Base-by-base conservation (phyloP, 2,888 invertebrate genomes). In the Drosophila histrio region DNA sequence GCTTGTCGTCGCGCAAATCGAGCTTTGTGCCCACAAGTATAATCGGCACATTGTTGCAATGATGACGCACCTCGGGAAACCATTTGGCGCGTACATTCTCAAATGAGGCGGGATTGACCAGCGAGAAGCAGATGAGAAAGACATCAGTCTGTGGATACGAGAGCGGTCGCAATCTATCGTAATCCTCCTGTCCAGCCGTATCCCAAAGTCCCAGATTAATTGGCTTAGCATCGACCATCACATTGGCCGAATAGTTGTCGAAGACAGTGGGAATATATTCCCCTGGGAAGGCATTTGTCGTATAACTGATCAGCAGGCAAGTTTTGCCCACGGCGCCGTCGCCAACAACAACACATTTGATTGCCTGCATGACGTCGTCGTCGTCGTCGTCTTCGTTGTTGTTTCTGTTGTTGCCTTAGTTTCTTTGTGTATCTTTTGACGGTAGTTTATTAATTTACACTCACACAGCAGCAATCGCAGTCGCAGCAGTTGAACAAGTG, bases 301-400 rank as follows among this genome's bases (percentile, higher is more conserved):
- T 91, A 56, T 91, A 91, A 77, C 91, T 91, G 84, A 91, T 91
- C 71, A 91, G 80, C 50, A 91, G 89, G 71, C 91, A 91, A 39
- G 91, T 91, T 72, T 91, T 91, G 79, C 91, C 91, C 47, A 91
- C 91, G 69, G 91, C 91, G 79, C 91, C 91, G 73, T 91, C 91
- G 77, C 91, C 91, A 74, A 91, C 91, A 66, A 91, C 91, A 67
- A 91, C 91, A 76, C 91, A 91, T 69, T 91, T 91, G 77, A 91
- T 91, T 38, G 91, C 91, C 78, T 91, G 91, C 91, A 91, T 91
- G 75, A 65, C 79, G 78, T 71, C 67, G 81, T 69, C 57, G 69
- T 60, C 50, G 21, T 36, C 15, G 47, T 69, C 54, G 53, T 54
- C 53, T 43, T 22, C 11, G 54, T 63, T 39, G 9, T 2, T 43